Conservation (phyloP, 2,113 vertebrate genomes). For the Australoheros scitulus region DNA sequence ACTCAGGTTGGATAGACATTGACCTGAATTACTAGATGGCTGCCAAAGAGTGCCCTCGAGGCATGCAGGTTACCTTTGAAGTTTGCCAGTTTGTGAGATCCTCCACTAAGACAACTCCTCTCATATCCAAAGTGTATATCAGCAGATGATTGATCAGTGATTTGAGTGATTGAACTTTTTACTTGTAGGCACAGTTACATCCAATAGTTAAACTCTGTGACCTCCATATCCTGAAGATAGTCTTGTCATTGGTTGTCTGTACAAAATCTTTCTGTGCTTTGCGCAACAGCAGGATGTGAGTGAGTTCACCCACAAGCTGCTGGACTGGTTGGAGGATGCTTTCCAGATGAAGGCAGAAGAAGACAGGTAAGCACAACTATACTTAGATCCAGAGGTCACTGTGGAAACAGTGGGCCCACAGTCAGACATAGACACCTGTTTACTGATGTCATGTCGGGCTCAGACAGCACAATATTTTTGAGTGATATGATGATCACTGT, state of each 20-base stretch:
- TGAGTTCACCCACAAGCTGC: conserved; percentile 96
- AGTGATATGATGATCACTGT: background rate
- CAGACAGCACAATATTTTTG: background rate
- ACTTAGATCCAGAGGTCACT: background rate
- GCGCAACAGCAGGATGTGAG: conserved; percentile 94
- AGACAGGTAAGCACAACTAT: conserved; percentile 74
- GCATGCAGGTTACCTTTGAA: conserved; percentile 21
- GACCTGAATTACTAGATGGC: conserved; percentile 51
- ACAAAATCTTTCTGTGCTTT: conserved; percentile 33
- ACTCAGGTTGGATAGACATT: conserved; percentile 43
- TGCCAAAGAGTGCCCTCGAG: conserved; percentile 12
- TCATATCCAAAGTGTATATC: background rate
- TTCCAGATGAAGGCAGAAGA: conserved; percentile 98
- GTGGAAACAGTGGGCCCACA: background rate
- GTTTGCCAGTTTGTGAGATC: conserved; percentile 14
- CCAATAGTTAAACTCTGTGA: background rate
- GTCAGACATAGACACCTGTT: background rate
- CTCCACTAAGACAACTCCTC: background rate
- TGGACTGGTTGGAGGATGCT: conserved; percentile 98
- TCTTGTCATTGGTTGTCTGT: background rate
- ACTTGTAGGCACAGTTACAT: background rate
- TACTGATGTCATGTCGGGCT: background rate
- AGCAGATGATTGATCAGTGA: background rate
- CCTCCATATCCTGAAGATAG: background rate
- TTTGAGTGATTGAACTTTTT: conserved; percentile 13